Percentiles rank a stretch among this genome's conserved stretches.
These are phyloP conservation scores for Xyrauchen texanus DNA, from an alignment of 2,113 vertebrate genomes.

Conservation along the genomic window DNA sequence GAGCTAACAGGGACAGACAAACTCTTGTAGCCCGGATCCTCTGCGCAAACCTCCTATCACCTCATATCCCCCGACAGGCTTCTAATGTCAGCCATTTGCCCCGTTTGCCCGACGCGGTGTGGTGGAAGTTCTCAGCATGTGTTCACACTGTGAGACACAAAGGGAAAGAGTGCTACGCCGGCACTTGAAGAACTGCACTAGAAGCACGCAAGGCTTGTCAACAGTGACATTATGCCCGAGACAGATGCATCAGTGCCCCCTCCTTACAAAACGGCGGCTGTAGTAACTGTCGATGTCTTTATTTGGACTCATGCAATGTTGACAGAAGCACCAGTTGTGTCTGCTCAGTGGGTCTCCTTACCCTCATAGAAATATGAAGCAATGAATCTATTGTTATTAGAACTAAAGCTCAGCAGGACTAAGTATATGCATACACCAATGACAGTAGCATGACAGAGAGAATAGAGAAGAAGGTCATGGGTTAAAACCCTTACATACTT, in stretches of 20 bases:
- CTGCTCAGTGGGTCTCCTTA: conserved; percentile 42
- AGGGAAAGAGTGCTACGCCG: conserved; percentile 60
- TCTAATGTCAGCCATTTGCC: conserved; percentile 62
- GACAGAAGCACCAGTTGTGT: conserved; percentile 56
- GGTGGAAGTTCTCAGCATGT: too few relatives aligned
- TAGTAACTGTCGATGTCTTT: conserved; percentile 40
- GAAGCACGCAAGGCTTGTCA: too few relatives aligned
- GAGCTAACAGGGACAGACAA: conserved; percentile 65
- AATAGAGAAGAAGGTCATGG: conserved; percentile 53
- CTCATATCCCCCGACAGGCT: conserved; percentile 60
- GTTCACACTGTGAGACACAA: conserved; percentile 49
- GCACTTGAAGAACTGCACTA: conserved; percentile 52
- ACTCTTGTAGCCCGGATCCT: conserved; percentile 56
- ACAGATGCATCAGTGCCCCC: conserved; percentile 62
- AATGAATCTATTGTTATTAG: conserved; percentile 53
- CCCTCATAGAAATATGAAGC: conserved; percentile 60
- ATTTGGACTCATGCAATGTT: conserved; percentile 39
- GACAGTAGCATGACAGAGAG: conserved; percentile 48
- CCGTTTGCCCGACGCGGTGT: conserved; percentile 43
- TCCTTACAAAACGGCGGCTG: conserved; percentile 32
- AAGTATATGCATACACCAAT: conserved; percentile 54
- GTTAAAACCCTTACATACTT: conserved; percentile 50
- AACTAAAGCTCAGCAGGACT: conserved; percentile 55
- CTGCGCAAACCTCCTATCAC: conserved; percentile 57
- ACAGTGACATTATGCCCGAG: too few relatives aligned